phyloP scores from a whole-genome alignment of 2,797 vertebrate genomes.

The Leptatherina wallacei region DNA sequence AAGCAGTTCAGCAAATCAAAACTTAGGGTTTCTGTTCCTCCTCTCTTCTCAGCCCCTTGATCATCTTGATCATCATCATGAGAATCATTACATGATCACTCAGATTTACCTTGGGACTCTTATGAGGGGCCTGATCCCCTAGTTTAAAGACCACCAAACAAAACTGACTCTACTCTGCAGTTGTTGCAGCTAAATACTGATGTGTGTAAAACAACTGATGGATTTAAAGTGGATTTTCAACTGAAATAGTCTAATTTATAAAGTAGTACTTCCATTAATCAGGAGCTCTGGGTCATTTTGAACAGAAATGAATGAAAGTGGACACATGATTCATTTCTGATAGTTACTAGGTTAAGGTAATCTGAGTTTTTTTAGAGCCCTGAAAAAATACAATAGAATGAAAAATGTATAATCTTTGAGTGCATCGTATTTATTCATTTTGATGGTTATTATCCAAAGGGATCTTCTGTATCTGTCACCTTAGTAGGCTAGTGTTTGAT shows the following conservation, averaged over 20 bases:
- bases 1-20: not conserved
- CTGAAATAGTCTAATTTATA: not conserved
- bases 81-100: not conserved
- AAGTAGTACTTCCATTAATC: not conserved
- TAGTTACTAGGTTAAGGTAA: not conserved
- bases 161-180: not conserved
- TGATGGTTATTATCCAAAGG: constrained; percentile 28
- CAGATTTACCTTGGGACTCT: constrained; percentile 6
- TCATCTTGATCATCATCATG: not conserved
- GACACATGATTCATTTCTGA: not conserved
- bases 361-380: not conserved
- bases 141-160: not conserved
- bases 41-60: not conserved
- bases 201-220: not conserved
- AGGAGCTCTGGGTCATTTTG: not conserved
- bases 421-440: constrained; percentile 32
- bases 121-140: not conserved
- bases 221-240: not conserved
- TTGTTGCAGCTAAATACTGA: not conserved
- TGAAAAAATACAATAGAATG: not conserved
- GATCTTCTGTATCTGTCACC: constrained; percentile 29
- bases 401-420: constrained; percentile 23
- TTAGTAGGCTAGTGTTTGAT: constrained; percentile 14
- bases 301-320: not conserved
- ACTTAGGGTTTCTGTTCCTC: too few species aligned